Evolutionary conservation across 2,797 vertebrate species (phyloP).

Genomic region (Vipera latastei): DNA sequence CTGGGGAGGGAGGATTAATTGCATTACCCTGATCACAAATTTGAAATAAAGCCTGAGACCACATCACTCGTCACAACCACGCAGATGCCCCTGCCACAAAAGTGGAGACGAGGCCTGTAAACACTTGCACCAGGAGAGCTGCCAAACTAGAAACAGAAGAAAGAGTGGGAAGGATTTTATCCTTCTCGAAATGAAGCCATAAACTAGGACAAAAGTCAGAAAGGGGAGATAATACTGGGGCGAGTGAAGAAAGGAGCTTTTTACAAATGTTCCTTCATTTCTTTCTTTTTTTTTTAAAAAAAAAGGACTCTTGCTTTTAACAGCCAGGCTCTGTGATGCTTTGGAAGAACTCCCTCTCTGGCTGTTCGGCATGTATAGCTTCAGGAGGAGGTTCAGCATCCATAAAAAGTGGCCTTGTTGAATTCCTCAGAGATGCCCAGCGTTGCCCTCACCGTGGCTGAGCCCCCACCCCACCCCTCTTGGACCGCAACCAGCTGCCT

Average conservation of each 20-base stretch:
- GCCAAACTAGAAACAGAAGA: neutral
- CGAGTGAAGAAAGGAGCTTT: neutral
- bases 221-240: neutral
- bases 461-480: no score
- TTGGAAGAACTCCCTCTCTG: neutral
- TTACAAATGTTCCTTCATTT: constrained; percentile 33
- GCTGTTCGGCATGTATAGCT: neutral
- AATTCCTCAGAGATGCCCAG: neutral
- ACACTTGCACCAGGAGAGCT: constrained; percentile 11
- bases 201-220: constrained; percentile 34
- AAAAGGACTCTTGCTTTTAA: neutral
- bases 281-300: neutral
- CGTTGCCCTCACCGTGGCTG: neutral
- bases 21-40: constrained; percentile 29
- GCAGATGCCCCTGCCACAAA: neutral
- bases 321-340: neutral
- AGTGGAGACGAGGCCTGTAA: neutral
- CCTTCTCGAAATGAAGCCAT: constrained; percentile 33
- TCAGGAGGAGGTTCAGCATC: neutral
- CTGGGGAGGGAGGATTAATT: neutral
- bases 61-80: constrained; percentile 30
- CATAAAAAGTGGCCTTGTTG: neutral
- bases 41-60: constrained; percentile 36
- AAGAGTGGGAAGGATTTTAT: neutral
- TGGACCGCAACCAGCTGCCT: neutral